These are phyloP conservation scores for Archaeoteleia sp. DNA, from an alignment of 2,888 invertebrate species.

Conservation along the genomic window DNA sequence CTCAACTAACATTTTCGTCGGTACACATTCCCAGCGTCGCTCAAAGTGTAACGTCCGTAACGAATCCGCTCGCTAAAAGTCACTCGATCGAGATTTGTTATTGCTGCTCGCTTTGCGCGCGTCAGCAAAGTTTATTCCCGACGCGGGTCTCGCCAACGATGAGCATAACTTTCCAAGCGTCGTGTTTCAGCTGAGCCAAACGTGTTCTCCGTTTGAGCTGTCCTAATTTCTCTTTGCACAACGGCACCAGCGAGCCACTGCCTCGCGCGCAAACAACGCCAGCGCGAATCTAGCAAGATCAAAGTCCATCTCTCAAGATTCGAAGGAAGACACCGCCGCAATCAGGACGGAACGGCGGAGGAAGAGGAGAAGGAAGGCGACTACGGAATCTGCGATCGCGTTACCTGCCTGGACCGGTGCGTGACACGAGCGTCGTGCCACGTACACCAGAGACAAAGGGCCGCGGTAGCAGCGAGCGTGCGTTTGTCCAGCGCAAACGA, in stretches of 20 bases:
- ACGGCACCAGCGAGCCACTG: slow-evolving; percentile 12
- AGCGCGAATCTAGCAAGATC: slow-evolving; percentile 5
- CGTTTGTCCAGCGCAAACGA: slow-evolving; percentile 21
- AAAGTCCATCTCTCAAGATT: slow-evolving; percentile 19
- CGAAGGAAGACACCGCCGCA: slow-evolving; percentile 55
- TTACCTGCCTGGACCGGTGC: slow-evolving; percentile 15
- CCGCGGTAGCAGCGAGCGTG: no score
- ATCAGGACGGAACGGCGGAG: slow-evolving; percentile 11
- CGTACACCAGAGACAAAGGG: not conserved
- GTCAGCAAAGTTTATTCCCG: no score
- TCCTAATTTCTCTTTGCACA: slow-evolving; percentile 39
- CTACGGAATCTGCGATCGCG: slow-evolving; percentile 20
- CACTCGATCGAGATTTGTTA: no score
- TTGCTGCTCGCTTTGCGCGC: no score
- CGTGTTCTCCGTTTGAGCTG: slow-evolving; percentile 24
- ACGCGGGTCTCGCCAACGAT: not conserved
- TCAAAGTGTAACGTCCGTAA: no score
- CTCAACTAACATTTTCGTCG: no score
- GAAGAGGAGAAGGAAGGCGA: slow-evolving; percentile 1
- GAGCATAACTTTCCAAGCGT: slow-evolving; percentile 3
- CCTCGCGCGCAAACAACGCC: slow-evolving; percentile 23
- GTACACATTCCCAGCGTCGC: no score
- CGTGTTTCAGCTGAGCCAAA: slow-evolving; percentile 10
- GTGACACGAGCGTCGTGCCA: slow-evolving; percentile 5
- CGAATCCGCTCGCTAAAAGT: no score